Conservation (phyloP, 2,797 vertebrate genomes). For the Cuniculus paca region DNA sequence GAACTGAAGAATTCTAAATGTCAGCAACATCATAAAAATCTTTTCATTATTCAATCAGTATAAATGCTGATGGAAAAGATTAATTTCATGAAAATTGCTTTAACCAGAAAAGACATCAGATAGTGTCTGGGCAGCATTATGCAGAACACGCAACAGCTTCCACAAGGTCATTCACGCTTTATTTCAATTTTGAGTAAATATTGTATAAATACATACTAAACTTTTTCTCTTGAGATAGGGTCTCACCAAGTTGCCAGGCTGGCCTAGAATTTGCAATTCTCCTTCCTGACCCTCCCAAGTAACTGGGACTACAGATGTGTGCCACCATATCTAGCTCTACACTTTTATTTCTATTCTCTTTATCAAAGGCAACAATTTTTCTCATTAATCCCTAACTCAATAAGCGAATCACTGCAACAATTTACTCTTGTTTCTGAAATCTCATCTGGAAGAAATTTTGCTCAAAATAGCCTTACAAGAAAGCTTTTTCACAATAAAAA, state of each 20-base stretch:
- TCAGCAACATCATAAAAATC: conserved; percentile 46
- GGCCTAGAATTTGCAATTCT: neutral
- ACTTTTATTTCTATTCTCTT: conserved; percentile 43
- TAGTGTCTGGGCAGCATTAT: neutral
- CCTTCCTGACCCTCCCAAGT: neutral
- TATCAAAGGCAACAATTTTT: conserved; percentile 18
- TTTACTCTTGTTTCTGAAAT: conserved; percentile 30
- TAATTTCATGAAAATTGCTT: conserved; percentile 35
- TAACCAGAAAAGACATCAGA: neutral
- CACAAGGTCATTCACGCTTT: neutral
- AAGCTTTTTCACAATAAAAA: neutral
- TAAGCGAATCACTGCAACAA: conserved; percentile 26
- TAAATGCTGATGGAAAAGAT: neutral
- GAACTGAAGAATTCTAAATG: conserved; percentile 18
- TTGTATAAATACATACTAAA: neutral
- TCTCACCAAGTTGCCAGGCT: neutral
- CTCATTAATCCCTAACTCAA: neutral
- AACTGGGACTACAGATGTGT: neutral
- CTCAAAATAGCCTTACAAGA: conserved; percentile 31
- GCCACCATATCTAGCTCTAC: neutral
- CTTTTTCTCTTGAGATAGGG: too few relatives aligned
- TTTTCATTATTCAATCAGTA: neutral
- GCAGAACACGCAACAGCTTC: neutral
- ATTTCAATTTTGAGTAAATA: conserved; percentile 31
- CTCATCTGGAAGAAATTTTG: conserved; percentile 31